A percentile compares a stretch with the other conserved stretches of the same genome.
phyloP scores from a whole-genome alignment of 2,888 invertebrate genomes.

The Athetis lepigone region DNA sequence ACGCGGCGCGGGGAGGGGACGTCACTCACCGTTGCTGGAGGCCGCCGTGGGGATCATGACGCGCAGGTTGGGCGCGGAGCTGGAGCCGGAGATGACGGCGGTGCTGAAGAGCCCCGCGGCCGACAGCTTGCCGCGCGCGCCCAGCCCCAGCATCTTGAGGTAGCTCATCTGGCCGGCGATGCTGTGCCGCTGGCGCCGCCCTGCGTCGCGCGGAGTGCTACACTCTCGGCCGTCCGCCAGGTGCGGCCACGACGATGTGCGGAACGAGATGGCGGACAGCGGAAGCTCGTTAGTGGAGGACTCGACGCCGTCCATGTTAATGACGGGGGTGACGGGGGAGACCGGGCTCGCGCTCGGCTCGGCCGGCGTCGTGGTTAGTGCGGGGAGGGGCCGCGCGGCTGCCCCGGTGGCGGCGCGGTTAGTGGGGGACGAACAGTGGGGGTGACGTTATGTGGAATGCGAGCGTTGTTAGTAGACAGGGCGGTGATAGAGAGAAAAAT shows the following conservation, averaged over 20 bases:
- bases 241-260: conserved; percentile 71
- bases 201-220: conserved; percentile 85
- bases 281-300: conserved; percentile 93
- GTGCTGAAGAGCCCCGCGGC: conserved; percentile 98
- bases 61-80: conserved; percentile 97
- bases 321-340: conserved; percentile 78
- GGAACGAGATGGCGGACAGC: conserved; percentile 91
- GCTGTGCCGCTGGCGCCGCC: conserved; percentile 98
- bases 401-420: conserved; percentile 53
- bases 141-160: conserved; percentile 97
- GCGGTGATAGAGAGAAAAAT: conserved; percentile 78
- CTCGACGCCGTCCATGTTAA: conserved; percentile 86
- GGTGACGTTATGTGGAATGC: conserved; percentile 76
- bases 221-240: conserved; percentile 50
- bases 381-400: conserved; percentile 56
- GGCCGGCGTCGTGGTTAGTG: conserved; percentile 70
- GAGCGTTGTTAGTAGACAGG: conserved; percentile 78
- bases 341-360: conserved; percentile 67
- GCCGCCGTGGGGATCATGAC: conserved; percentile 95
- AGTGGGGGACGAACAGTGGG: conserved; percentile 62
- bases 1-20: not conserved
- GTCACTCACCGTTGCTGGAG: conserved; percentile 93
- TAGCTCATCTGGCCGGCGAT: conserved; percentile 98
- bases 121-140: conserved; percentile 90
- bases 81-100: conserved; percentile 98